Conservation (phyloP, 1,140 invertebrate species). For the Littorina saxatilis region DNA sequence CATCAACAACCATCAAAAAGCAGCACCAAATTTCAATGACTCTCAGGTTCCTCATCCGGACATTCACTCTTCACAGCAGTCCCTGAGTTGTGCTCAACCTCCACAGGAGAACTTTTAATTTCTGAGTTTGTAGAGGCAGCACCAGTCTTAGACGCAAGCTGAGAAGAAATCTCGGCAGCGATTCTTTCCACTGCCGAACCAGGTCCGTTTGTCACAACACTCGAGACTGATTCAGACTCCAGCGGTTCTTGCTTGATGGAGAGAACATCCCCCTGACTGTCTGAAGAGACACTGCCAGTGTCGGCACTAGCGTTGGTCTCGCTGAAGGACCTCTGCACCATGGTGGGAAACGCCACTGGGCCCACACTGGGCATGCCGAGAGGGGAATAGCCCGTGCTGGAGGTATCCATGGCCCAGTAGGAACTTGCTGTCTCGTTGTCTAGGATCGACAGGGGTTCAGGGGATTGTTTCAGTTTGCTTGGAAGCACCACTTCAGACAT, state of each 20-base stretch:
- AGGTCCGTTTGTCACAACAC: neutral
- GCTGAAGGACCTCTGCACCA: neutral
- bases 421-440: neutral
- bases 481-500: constrained; percentile 38
- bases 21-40: no score
- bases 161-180: constrained; percentile 24
- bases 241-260: constrained; percentile 10
- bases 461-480: constrained; percentile 19
- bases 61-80: no score
- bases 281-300: neutral
- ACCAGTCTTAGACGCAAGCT: neutral
- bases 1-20: no score
- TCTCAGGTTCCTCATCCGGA: no score
- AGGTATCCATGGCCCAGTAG: neutral
- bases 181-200: constrained; percentile 21
- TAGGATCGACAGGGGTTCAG: neutral
- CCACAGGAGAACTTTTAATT: no score
- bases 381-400: neutral
- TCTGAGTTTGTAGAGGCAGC: no score
- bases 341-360: neutral
- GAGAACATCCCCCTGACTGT: constrained; percentile 8
- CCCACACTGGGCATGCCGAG: neutral
- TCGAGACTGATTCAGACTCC: neutral
- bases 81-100: no score
- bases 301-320: neutral